A percentile compares a stretch with the other conserved stretches of the same genome.
phyloP scores from a whole-genome alignment of 2,113 vertebrate genomes.

The Myocastor coypus region DNA sequence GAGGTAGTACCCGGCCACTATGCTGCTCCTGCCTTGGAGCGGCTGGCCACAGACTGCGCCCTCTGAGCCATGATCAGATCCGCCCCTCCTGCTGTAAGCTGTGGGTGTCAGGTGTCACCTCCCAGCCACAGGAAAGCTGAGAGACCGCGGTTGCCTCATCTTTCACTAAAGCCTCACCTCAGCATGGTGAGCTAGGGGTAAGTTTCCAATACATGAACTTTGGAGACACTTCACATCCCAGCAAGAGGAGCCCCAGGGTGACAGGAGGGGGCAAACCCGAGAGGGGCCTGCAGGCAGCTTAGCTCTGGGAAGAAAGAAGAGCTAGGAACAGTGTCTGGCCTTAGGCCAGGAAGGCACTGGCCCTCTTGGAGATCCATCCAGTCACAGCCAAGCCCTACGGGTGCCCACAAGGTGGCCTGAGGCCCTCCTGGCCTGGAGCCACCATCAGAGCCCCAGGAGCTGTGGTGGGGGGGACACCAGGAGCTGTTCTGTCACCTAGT shows the following conservation, averaged over 20 bases:
- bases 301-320: not conserved
- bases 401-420: not conserved
- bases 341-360: not conserved
- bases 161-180: not conserved
- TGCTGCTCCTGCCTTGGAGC: not conserved
- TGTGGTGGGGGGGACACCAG: not conserved
- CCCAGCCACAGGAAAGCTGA: not conserved
- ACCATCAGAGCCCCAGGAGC: not conserved
- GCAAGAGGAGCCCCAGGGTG: not conserved
- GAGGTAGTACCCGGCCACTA: not conserved
- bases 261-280: not conserved
- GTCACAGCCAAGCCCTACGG: not conserved
- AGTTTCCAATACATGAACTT: not conserved
- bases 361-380: not conserved
- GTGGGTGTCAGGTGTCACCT: not conserved
- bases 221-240: not conserved
- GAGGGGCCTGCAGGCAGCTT: not conserved
- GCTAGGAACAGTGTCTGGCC: not conserved
- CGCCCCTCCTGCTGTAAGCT: not conserved
- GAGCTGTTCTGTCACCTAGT: not conserved
- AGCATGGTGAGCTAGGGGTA: not conserved
- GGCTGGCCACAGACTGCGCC: not conserved
- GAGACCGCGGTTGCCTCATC: not conserved
- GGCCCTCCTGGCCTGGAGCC: not conserved
- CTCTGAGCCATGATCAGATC: not conserved